These are phyloP conservation scores for Harmothoe impar DNA, from an alignment of 2,888 invertebrate species.

Conservation along the genomic window DNA sequence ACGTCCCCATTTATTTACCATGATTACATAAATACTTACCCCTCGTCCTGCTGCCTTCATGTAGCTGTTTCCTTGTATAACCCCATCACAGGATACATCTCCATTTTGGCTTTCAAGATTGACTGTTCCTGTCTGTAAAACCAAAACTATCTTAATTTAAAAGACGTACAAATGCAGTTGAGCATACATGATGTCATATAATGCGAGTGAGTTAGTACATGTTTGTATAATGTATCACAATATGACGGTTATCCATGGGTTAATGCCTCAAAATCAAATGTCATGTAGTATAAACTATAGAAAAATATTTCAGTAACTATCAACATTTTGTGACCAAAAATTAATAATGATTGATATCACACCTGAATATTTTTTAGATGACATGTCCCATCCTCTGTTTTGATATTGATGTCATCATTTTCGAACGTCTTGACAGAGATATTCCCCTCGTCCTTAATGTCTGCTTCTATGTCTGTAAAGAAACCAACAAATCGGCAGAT, in stretches of 20 bases:
- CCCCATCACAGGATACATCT: background rate
- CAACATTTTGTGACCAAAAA: too few species aligned
- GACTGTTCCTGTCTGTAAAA: conserved; percentile 1
- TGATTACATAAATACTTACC: conserved; percentile 7
- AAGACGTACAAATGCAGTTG: too few species aligned
- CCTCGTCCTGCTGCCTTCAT: background rate
- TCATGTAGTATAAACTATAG: too few species aligned
- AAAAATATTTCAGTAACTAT: too few species aligned
- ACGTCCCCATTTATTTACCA: too few species aligned
- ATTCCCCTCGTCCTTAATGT: background rate
- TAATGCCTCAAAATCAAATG: too few species aligned
- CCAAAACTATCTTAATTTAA: too few species aligned
- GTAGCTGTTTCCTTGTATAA: background rate
- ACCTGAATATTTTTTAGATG: background rate
- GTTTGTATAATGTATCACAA: too few species aligned
- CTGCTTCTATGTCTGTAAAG: background rate
- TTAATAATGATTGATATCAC: too few species aligned
- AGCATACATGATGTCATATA: too few species aligned
- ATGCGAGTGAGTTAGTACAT: too few species aligned
- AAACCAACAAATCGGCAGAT: background rate
- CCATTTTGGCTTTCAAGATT: background rate
- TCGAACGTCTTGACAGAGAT: background rate
- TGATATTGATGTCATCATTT: background rate
- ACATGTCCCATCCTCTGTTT: background rate
- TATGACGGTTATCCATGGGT: too few species aligned